Base-by-base conservation (phyloP, 2,113 vertebrate genomes). In the Halichoeres trimaculatus region DNA sequence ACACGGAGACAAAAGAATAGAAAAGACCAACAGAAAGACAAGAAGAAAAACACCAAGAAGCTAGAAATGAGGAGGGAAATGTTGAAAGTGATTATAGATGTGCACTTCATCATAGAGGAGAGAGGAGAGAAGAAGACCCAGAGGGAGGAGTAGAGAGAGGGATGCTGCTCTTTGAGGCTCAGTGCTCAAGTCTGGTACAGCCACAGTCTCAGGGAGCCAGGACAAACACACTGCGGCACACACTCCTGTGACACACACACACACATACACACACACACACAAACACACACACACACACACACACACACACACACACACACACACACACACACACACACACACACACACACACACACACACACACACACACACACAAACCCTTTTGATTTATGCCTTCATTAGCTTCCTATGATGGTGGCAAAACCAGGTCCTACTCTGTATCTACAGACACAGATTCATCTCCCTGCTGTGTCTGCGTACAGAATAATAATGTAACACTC, bases 321-420 rank as follows among this genome's bases (percentile, higher is more conserved):
- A 57, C 56, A 19, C 43, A n/a, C n/a, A n/a, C n/a, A n/a, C n/a
- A n/a, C n/a, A n/a, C n/a, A n/a, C n/a, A n/a, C n/a, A n/a, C n/a
- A n/a, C n/a, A n/a, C n/a, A n/a, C n/a, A n/a, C n/a, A n/a, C n/a
- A n/a, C n/a, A n/a, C n/a, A n/a, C n/a, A n/a, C n/a, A n/a, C 76
- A 57, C 38, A 59, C 58, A 41, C 76, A 48, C 38, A 9, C 22
- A 19, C 23, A 40, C 22, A 11, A 2, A 3, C 13, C 23, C 0
- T 38, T 77, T 47, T 80, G 67, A 87, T 85, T 76, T 36, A 83
- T 64, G 52, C 20, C n/a, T 47, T 73, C 51, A 80, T 80, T 69
- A 83, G 8, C 34, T 4, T 47, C 35, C 51, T 19, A 2, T 56
- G 17, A 70, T 63, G 60, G 57, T 19, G 66, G 17, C 45, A 26